Evolutionary conservation across 1,140 invertebrate species (phyloP).

Genomic region (Epicauta chinensis): DNA sequence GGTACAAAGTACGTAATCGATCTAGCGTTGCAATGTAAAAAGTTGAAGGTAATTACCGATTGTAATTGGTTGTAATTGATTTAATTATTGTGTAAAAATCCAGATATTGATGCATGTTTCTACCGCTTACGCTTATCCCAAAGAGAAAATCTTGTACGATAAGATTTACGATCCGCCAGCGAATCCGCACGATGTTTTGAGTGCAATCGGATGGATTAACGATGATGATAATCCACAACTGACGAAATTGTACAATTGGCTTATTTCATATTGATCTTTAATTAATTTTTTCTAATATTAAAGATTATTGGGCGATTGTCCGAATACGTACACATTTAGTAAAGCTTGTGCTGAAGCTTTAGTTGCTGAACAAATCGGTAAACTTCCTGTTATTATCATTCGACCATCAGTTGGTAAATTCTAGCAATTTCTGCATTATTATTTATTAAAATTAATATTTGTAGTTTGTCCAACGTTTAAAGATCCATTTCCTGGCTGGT

Average conservation of each 20-base stretch:
- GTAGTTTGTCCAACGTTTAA: slow-evolving; percentile 68
- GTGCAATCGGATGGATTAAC: slow-evolving; percentile 81
- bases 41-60: slow-evolving; percentile 49
- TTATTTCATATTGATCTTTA: slow-evolving; percentile 65
- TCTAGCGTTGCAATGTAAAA: slow-evolving; percentile 66
- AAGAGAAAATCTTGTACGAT: slow-evolving; percentile 51
- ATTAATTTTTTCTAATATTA: slow-evolving; percentile 44
- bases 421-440: neutral
- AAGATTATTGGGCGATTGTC: slow-evolving; percentile 39
- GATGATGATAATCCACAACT: slow-evolving; percentile 47
- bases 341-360: slow-evolving; percentile 75
- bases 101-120: slow-evolving; percentile 52
- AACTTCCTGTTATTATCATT: slow-evolving; percentile 41
- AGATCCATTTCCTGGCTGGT: slow-evolving; percentile 81
- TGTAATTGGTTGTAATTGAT: neutral
- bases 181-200: slow-evolving; percentile 83
- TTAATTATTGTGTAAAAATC: slow-evolving; percentile 10
- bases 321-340: slow-evolving; percentile 89
- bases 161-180: slow-evolving; percentile 66
- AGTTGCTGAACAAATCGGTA: slow-evolving; percentile 27
- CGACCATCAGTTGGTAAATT: slow-evolving; percentile 49
- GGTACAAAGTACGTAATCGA: slow-evolving; percentile 68
- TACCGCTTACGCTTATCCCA: slow-evolving; percentile 63
- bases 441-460: slow-evolving; percentile 8
- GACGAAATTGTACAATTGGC: slow-evolving; percentile 37